Conservation (phyloP, 2,797 vertebrate species). For the Vultur gryphus region DNA sequence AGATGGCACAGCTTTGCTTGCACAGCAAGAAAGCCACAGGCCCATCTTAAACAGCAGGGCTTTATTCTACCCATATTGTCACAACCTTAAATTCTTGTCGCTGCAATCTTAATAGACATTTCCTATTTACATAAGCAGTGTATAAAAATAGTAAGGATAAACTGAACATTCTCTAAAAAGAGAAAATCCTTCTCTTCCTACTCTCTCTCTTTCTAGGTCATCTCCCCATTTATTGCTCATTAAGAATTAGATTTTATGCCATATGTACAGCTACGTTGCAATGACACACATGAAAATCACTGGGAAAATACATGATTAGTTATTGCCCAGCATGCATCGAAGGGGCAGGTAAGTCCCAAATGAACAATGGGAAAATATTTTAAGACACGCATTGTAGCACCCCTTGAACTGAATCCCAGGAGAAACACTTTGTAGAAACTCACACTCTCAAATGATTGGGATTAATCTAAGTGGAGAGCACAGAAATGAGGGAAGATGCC, state of each 20-base stretch:
- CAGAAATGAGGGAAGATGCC: background rate
- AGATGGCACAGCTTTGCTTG: background rate
- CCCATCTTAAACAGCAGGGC: background rate
- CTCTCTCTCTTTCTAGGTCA: background rate
- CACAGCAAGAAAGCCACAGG: background rate
- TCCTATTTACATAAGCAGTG: background rate
- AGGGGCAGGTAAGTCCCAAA: background rate
- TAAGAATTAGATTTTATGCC: background rate
- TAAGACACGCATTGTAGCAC: background rate
- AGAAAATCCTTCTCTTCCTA: background rate
- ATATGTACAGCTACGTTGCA: background rate
- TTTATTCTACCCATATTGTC: background rate
- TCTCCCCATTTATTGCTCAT: background rate
- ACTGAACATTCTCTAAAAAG: background rate
- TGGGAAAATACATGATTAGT: background rate
- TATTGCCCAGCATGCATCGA: background rate
- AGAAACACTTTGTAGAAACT: background rate
- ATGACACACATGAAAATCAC: background rate
- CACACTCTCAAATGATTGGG: background rate
- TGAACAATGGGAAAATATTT: background rate
- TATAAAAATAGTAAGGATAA: background rate
- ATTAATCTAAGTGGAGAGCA: background rate
- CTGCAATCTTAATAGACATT: background rate
- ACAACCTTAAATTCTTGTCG: background rate
- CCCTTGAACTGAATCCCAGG: background rate